A percentile compares a stretch with the other conserved stretches of the same genome.
Conservation (phyloP, 2,888 invertebrate species). For the Mythimna lalbum region DNA sequence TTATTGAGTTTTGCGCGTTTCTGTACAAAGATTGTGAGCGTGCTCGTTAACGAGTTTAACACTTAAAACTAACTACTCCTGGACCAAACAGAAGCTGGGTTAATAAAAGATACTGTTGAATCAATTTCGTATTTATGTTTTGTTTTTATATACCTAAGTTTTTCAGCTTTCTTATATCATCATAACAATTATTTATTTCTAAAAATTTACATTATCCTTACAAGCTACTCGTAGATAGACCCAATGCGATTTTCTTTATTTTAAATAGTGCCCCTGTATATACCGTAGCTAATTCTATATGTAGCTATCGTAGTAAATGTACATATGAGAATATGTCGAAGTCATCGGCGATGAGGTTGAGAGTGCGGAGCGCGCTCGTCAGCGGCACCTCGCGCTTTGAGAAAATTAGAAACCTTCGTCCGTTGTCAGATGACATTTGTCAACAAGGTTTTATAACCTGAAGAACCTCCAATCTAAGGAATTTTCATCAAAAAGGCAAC, state of each 20-base stretch:
- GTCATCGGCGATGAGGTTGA: too few species aligned
- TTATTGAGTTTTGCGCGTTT: constrained; percentile 63
- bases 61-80: constrained; percentile 25
- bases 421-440: neutral
- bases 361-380: too few species aligned
- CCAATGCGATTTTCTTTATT: too few species aligned
- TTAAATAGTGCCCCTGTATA: too few species aligned
- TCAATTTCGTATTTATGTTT: neutral
- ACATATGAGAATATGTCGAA: too few species aligned
- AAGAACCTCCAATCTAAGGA: too few species aligned
- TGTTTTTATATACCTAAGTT: neutral
- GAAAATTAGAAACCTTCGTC: neutral
- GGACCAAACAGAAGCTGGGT: neutral
- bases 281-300: too few species aligned
- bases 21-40: constrained; percentile 51
- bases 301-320: too few species aligned
- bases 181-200: too few species aligned
- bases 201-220: too few species aligned
- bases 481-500: neutral
- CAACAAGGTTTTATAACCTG: neutral
- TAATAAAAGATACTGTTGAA: constrained; percentile 1
- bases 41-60: constrained; percentile 46
- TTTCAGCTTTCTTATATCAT: neutral
- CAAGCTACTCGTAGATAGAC: too few species aligned
- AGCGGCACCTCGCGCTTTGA: too few species aligned